Base-by-base conservation (phyloP, 2,797 vertebrate genomes). In the Phyllotis vaccarum region DNA sequence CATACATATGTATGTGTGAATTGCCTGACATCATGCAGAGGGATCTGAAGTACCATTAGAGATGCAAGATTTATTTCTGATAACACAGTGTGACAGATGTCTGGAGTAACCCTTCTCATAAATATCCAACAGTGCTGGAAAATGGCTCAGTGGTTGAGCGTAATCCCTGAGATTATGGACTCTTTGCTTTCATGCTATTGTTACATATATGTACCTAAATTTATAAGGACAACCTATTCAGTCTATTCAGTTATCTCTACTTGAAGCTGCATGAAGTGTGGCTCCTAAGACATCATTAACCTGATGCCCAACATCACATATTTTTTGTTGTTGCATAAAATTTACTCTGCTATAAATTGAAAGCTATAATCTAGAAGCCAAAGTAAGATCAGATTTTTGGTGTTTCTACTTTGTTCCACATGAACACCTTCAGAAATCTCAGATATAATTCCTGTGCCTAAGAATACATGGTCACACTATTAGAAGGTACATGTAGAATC, bases 1-100 rank as follows among this genome's bases (percentile, higher is more conserved):
- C 14, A 3, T 2, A 1, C 8, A 19, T 54, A 19, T 40, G 14
- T 37, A 16, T 37, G 54, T 81, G 37, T 64, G 27, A 19, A 52
- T 68, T 76, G n/a, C 24, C 24, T 91, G 85, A 31, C 72, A 82
- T 60, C 87, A 27, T 88, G 76, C 60, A 92, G 22, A 79, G 86
- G 72, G 62, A 21, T 56, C 79, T 95, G 93, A 89, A 68, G 81
- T 68, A 90, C 37, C 56, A 43, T 34, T 81, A 95, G 37, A 93
- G 82, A 96, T 29, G 43, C 10, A 8, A 43, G 24, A 37, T 96
- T 66, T 92, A 46, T 74, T 90, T 88, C 46, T 91, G 46, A 52
- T 86, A 52, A 89, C 8, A 43, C 43, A 22, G 46, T 62, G 6
- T 52, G 68, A 54, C 40, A 85, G 76, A 79, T 87, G 12, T 91